These are phyloP conservation scores for Sycobia sp. DNA, from an alignment of 1,140 invertebrate genomes.

Conservation along the genomic window DNA sequence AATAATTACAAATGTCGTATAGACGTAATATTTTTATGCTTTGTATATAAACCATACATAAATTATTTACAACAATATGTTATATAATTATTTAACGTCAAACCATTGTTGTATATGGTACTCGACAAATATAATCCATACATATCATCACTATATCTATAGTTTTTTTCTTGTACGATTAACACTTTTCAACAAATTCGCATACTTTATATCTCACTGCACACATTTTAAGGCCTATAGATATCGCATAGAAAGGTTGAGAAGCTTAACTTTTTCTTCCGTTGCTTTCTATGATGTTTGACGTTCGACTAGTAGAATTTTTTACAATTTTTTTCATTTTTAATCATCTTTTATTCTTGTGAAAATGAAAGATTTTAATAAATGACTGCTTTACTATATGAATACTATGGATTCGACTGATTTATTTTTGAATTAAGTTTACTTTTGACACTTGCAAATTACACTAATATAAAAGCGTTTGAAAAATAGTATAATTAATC, in stretches of 20 bases:
- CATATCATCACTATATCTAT: neutral
- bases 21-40: slow-evolving; percentile 30
- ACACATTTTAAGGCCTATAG: slow-evolving; percentile 33
- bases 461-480: neutral
- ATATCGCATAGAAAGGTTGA: no score
- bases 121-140: slow-evolving; percentile 23
- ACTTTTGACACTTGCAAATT: no score
- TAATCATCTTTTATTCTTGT: neutral
- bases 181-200: slow-evolving; percentile 37
- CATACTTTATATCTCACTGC: neutral
- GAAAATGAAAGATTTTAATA: slow-evolving; percentile 1
- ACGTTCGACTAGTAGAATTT: slow-evolving; percentile 6
- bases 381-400: neutral
- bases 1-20: slow-evolving; percentile 35
- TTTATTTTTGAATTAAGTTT: neutral
- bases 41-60: slow-evolving; percentile 35
- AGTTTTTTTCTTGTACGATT: slow-evolving; percentile 10
- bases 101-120: slow-evolving; percentile 22
- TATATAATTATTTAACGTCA: slow-evolving; percentile 17
- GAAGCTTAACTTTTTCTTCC: no score
- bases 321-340: slow-evolving; percentile 7
- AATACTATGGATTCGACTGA: neutral
- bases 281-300: neutral
- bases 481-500: no score
- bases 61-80: slow-evolving; percentile 33